Evolutionary conservation across 2,888 invertebrate species (phyloP), one percentile per base, ranked within the genome.

Genomic region (Clivina fossor): DNA sequence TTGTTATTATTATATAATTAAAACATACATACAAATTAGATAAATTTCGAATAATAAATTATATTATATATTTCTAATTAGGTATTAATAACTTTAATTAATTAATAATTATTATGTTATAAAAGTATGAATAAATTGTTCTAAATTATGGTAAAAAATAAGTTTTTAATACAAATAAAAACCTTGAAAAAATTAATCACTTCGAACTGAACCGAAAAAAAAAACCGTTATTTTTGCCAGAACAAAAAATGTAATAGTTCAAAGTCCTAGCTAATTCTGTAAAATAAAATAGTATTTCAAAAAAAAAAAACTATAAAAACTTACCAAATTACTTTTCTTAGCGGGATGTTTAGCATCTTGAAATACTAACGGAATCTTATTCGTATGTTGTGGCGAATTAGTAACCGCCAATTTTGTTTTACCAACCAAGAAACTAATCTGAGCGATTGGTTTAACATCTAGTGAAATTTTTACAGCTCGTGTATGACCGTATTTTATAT

Each of bases 321-420:
- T 65, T 65, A 72, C 71, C 67, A 73, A 63, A 65, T 74, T 74
- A 28, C 64, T 69, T 57, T 66, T 69, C 22, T 66, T 61, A 16
- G 63, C 64, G 2, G 62, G 44, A 44, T 67, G 65, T 46, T 66
- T 62, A 11, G 66, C 64, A 47, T 65, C 67, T 37, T 67, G 64
- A 28, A 71, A 56, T 2, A 74, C 68, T 22, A 73, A 58, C 7
- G 69, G 64, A 22, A 71, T 60, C 53, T 65, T 53, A 22, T 35
- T 26, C 4, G 19, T 16, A 7, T 4, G 43, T 5, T 33, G 35
- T 2, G 44, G 44, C 1, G 69, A 64, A 60, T 74, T 73, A 1
- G 70, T 72, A 16, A 74, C 55, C 24, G 64, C 56, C n/a, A n/a
- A n/a, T 30, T 61, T 48, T 43, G 58, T 58, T 2, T 46, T 53